Percentiles rank a stretch among this genome's conserved stretches.
Evolutionary conservation across 2,888 invertebrate genomes (phyloP).

Genomic region (Eupithecia subfuscata): DNA sequence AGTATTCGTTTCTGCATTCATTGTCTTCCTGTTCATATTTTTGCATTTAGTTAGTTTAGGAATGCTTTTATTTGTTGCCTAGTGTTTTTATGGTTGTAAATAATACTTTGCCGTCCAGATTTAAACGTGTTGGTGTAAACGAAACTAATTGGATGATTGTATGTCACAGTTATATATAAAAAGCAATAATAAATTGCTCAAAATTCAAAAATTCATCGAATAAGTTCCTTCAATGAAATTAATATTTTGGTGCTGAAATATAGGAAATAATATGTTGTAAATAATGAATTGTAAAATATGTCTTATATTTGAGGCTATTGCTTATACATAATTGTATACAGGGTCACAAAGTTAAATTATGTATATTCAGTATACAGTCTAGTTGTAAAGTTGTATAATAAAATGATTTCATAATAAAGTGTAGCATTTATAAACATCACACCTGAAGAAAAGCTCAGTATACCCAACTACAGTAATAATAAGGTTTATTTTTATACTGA

Average conservation of each 20-base stretch:
- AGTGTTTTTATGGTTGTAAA: slow-evolving; percentile 61
- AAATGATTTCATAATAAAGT: slow-evolving; percentile 43
- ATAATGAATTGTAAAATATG: slow-evolving; percentile 66
- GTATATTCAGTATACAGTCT: slow-evolving; percentile 64
- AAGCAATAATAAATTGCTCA: slow-evolving; percentile 32
- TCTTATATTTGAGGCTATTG: slow-evolving; percentile 74
- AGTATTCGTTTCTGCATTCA: slow-evolving; percentile 67
- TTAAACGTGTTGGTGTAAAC: slow-evolving; percentile 40
- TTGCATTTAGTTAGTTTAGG: slow-evolving; percentile 80
- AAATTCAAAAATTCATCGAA: slow-evolving; percentile 21
- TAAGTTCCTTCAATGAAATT: slow-evolving; percentile 47
- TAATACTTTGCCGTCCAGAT: slow-evolving; percentile 75
- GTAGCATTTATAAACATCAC: slow-evolving; percentile 76
- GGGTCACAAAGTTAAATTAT: slow-evolving; percentile 74
- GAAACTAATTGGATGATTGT: neutral
- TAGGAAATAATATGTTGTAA: slow-evolving; percentile 58
- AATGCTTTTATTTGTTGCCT: slow-evolving; percentile 57
- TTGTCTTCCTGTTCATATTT: slow-evolving; percentile 77
- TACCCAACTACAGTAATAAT: slow-evolving; percentile 52
- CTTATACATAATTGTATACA: slow-evolving; percentile 61
- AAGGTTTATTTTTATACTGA: slow-evolving; percentile 36
- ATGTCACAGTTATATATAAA: neutral
- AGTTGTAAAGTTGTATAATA: slow-evolving; percentile 63
- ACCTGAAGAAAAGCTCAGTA: slow-evolving; percentile 82
- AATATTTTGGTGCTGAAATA: slow-evolving; percentile 66